Conservation (phyloP, 1,140 invertebrate species). For the Adelges cooleyi region DNA sequence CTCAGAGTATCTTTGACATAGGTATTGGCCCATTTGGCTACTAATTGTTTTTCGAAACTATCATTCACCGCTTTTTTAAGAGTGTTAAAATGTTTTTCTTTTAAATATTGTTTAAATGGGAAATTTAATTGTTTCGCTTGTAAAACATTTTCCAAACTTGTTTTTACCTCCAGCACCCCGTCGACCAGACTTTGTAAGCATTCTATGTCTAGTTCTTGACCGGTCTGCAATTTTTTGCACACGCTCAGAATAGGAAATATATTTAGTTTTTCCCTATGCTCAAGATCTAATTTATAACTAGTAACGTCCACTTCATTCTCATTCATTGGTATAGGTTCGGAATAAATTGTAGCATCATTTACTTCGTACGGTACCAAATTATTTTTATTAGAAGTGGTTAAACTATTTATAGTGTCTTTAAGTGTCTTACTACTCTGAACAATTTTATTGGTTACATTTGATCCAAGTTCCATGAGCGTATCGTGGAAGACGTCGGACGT, state of each 20-base stretch:
- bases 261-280: constrained; percentile 9
- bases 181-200: neutral
- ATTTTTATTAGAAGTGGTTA: neutral
- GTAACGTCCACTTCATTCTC: constrained; percentile 11
- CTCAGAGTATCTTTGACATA: neutral
- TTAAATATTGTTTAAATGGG: constrained; percentile 25
- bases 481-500: constrained; percentile 35
- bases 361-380: constrained; percentile 7
- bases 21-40: constrained; percentile 31
- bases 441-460: constrained; percentile 42
- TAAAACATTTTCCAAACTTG: constrained; percentile 36
- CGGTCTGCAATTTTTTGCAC: constrained; percentile 13
- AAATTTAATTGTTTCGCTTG: neutral
- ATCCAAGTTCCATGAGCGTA: constrained; percentile 42
- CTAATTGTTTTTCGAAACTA: constrained; percentile 29
- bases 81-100: constrained; percentile 23
- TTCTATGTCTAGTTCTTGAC: constrained; percentile 6
- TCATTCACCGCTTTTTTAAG: constrained; percentile 31
- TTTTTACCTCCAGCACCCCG: constrained; percentile 15
- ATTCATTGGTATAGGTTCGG: neutral
- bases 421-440: constrained; percentile 42
- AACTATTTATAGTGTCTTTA: constrained; percentile 31
- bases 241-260: constrained; percentile 8
- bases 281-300: constrained; percentile 7
- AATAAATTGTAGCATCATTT: neutral